Evolutionary conservation across 2,888 invertebrate species (phyloP).

Genomic region (Unio pictorum): DNA sequence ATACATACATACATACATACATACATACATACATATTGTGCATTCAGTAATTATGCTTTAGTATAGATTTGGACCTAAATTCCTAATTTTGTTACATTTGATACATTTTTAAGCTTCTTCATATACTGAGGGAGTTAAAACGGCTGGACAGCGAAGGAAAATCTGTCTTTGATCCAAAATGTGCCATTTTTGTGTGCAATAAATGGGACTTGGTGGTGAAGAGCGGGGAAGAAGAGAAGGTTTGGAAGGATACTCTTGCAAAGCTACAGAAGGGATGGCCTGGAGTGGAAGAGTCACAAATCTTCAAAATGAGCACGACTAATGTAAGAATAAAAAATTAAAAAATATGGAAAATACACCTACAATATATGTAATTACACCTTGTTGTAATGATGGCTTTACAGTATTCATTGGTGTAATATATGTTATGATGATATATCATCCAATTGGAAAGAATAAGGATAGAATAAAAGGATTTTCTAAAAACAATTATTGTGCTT

Average conservation of each 20-base stretch:
- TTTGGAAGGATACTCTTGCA: constrained; percentile 37
- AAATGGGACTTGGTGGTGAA: constrained; percentile 60
- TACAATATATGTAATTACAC: too few relatives aligned
- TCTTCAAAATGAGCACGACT: constrained; percentile 44
- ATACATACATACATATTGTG: not conserved
- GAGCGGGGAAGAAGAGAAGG: constrained; percentile 30
- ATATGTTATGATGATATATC: too few relatives aligned
- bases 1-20: too few relatives aligned
- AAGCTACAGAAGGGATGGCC: constrained; percentile 41
- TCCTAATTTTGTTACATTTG: not conserved
- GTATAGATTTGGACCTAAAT: not conserved
- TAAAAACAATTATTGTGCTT: too few relatives aligned
- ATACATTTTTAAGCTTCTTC: constrained; percentile 17
- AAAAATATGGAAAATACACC: too few relatives aligned
- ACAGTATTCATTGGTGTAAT: too few relatives aligned
- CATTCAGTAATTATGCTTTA: not conserved
- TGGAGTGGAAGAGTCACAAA: constrained; percentile 22
- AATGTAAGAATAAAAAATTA: constrained; percentile 29
- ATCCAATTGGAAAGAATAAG: too few relatives aligned
- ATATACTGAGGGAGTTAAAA: constrained; percentile 16
- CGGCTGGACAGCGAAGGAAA: constrained; percentile 23
- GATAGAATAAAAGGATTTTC: too few relatives aligned
- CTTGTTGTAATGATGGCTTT: too few relatives aligned
- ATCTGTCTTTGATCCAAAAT: constrained; percentile 47
- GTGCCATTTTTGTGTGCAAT: constrained; percentile 65